A percentile compares a stretch with the other conserved stretches of the same genome.
Conservation (phyloP, 2,888 invertebrate genomes). For the Eristalis intricaria region DNA sequence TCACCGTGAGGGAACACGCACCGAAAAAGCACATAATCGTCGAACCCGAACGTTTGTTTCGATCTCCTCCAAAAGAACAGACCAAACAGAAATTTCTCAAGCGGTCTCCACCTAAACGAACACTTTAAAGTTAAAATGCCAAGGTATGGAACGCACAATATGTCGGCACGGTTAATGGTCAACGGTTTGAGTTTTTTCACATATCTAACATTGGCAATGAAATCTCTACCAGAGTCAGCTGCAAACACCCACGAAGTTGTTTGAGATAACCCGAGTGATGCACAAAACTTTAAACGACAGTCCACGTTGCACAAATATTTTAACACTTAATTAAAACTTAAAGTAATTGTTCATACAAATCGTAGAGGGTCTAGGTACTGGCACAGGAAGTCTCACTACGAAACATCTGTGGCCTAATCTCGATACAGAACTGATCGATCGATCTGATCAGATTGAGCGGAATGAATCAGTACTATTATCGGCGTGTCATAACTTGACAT, state of each 20-base stretch:
- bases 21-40: conserved; percentile 39
- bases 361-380: no score
- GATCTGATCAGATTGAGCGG: no score
- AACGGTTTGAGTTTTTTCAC: neutral
- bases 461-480: no score
- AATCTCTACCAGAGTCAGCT: neutral
- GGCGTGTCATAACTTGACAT: no score
- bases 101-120: neutral
- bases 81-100: conserved; percentile 2
- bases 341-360: no score
- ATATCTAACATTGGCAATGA: no score
- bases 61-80: conserved; percentile 22
- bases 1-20: conserved; percentile 9
- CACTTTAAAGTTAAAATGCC: neutral
- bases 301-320: neutral
- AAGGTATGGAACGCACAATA: conserved; percentile 26
- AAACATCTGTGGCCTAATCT: no score
- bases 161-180: neutral
- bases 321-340: no score
- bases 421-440: no score
- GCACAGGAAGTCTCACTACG: no score
- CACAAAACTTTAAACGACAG: neutral
- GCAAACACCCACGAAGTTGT: neutral
- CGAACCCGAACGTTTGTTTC: conserved; percentile 61
- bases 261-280: neutral